Base-by-base conservation (phyloP, 2,113 vertebrate species). In the Myrmecobius fasciatus region DNA sequence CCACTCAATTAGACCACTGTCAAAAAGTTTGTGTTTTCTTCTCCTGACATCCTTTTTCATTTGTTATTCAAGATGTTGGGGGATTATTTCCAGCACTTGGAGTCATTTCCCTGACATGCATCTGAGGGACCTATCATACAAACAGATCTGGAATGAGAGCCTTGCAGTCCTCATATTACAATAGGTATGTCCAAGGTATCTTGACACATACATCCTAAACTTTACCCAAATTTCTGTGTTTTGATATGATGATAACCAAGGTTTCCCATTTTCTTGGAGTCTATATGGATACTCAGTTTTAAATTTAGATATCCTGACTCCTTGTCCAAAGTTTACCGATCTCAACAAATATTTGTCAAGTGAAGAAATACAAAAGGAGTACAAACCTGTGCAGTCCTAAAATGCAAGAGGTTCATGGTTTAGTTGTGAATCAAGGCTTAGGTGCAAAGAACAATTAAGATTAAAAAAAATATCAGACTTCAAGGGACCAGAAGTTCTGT, bases 71-170 rank as follows among this genome's bases (percentile, higher is more conserved):
- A 96, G 90, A 95, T 91, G n/a, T 0, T 83, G n/a, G 89, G 43
- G 94, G 94, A 96, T 96, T 90, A 92, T 49, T 91, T 97, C 93
- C 56, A 94, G 94, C 28, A 92, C 93, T 97, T 94, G 47, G 93
- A 48, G 52, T n/a, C n/a, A 83, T 91, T 96, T 91, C 36, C 26
- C 20, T 25, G 28, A 36, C 8, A 47, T 49, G 75, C 24, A 56
- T 8, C 26, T 47, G 91, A 83, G 7, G 43, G 95, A 24, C 25
- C 93, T 83, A 20, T 83, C 36, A 83, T 83, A n/a, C 67, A 83
- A 83, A 83, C 67, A 83, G n/a, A 83, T 43, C n/a, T 43, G 67
- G 20, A 20, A 83, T 91, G n/a, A 6, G 54, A 75, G 56, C 52
- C 43, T 75, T 49, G 51, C 28, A 67, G 92, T 90, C 53, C 48